Evolutionary conservation across 1,140 invertebrate species (phyloP), one percentile per base, ranked within the genome.

Genomic region (Penaeus japonicus): DNA sequence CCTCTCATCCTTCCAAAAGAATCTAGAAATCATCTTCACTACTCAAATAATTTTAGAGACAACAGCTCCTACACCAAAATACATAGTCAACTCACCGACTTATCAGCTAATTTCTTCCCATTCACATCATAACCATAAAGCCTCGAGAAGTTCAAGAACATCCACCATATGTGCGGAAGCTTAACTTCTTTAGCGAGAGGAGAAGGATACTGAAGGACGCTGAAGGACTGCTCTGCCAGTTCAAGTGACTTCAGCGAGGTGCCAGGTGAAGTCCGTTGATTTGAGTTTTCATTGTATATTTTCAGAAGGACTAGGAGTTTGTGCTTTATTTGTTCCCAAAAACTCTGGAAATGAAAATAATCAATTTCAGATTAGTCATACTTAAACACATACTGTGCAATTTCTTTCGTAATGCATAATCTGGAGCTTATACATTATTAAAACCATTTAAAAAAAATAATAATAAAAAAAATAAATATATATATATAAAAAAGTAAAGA

Each of bases 161-260:
- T 55, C 89, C 90, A 90, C 80, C 90, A 87, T n/a, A 91, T 53
- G 59, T 90, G 84, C 59, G 90, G 30, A 80, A 91, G 88, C n/a
- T 90, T 85, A 89, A 91, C 90, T 22, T 87, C 10, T 82, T 90
- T 90, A 39, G 77, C n/a, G 2, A 83, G 53, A 4, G 84, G 59
- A 15, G 89, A 24, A 3, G 89, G 89, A 79, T 75, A 88, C 20
- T 77, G 65, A 39, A 84, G 22, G 47, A 77, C 5, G 10, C 32
- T 35, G 32, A 47, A 65, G 20, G 30, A 24, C 24, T 82, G 83
- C n/a, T 70, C 83, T 84, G 32, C 24, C 27, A 39, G 30, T 18
- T 22, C 20, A 35, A 24, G 70, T 18, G 65, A 47, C 27, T 30
- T 30, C 10, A 53, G 27, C 30, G 53, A 27, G 4, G 47, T 47